Evolutionary conservation across 2,113 vertebrate genomes (phyloP), one percentile per base, ranked within the genome.

Genomic region (Bombycilla garrulus): DNA sequence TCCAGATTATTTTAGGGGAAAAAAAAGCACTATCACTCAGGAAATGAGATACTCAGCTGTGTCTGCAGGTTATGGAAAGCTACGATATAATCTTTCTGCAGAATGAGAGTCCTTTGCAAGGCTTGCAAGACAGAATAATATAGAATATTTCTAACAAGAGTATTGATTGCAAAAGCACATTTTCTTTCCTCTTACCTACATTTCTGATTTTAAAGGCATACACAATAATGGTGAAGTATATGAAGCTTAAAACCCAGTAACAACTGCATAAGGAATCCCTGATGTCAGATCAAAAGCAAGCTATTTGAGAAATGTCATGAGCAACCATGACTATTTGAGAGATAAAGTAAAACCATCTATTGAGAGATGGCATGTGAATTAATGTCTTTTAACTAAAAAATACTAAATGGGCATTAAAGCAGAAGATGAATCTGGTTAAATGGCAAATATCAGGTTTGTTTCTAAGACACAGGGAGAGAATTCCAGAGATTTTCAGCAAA

Each of bases 161-260:
- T 93, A 91, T 93, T 91, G 92, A 95, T 94, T 91, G 89, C 84
- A 93, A 92, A 94, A 93, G 91, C 77, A 84, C 61, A 51, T 93
- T 81, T 94, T 92, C 73, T 65, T 95, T 81, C 77, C 79, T 94
- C 54, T 74, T 91, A 86, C 48, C 24, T 33, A 79, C 35, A 57
- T 71, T 95, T 67, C 60, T 92, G 85, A 93, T 93, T 91, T 89
- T 92, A 90, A 95, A 90, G 87, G 57, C 88, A 73, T 81, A 50
- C 78, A 86, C 57, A 94, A 92, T 83, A 93, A 91, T 50, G 48
- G 40, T 65, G 76, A 90, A 85, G n/a, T 65, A 81, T 62, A 74
- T 51, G 53, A 61, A 94, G 51, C 65, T 93, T 88, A 92, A 95
- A 92, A 92, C 23, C 1, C 77, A 45, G 45, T 71, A 69, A 91